Percentiles rank a stretch among this genome's conserved stretches.
Evolutionary conservation across 2,113 vertebrate genomes (phyloP).

Genomic region (Felis chaus): DNA sequence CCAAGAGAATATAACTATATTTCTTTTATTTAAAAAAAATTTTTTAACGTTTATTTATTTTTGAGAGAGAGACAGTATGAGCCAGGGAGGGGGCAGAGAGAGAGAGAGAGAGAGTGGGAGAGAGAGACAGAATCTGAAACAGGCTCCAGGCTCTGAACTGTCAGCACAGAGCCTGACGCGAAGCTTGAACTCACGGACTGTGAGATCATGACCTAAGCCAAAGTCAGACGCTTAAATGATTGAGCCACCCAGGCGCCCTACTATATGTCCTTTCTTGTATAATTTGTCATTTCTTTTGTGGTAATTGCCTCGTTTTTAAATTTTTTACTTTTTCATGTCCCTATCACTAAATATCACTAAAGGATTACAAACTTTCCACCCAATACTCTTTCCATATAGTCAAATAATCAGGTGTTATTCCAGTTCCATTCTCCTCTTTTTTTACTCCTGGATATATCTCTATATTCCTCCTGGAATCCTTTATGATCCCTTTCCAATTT

Average conservation of each 20-base stretch:
- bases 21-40: not conserved
- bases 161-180: no score
- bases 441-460: not conserved
- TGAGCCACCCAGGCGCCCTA: not conserved
- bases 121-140: no score
- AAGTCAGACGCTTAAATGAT: no score
- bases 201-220: no score
- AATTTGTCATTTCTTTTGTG: not conserved
- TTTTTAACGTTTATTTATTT: no score
- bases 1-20: not conserved
- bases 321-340: not conserved
- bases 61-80: no score
- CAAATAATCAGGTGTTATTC: not conserved
- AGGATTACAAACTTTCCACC: not conserved
- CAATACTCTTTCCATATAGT: not conserved
- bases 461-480: not conserved
- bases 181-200: no score
- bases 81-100: no score
- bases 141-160: no score
- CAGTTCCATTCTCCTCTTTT: not conserved
- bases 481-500: not conserved
- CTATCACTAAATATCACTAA: not conserved
- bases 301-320: not conserved
- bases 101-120: no score
- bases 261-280: not conserved